Base-by-base conservation (phyloP, 2,113 vertebrate genomes). In the Mystacornis crossleyi region DNA sequence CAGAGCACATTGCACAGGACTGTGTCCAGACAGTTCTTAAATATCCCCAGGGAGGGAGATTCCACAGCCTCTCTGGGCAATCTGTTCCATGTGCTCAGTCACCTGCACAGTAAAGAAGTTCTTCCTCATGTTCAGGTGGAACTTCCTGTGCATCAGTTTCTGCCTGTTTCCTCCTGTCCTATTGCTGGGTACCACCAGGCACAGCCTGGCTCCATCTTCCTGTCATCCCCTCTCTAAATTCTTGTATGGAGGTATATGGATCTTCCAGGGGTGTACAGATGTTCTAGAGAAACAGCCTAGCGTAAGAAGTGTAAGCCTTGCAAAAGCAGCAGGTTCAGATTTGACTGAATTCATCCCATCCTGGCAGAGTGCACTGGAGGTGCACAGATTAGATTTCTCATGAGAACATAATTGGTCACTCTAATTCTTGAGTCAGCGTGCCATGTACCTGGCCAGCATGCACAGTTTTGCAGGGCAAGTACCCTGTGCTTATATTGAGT, bases 1-100 rank as follows among this genome's bases (percentile, higher is more conserved):
- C 10, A 61, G 61, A 67, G 19, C n/a, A 53, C 20, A 18, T 14
- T 1, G 69, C 29, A 40, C n/a, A 31, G 24, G 40, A 31, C 23
- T 61, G 34, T 40, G 21, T 34, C 40, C 54, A 31, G 54, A 26
- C 7, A 4, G 25, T 48, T 72, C 62, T 28, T 33, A 47, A 54
- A 17, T 61, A 48, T 47, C 20, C 6, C 8, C 40, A 28, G 47
- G 1, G 31, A 62, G 2, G 9, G 40, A 48, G 25, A 40, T 17
- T 36, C 25, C 47, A 69, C 70, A 61, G 1, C 31, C 8, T 31
- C n/a, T 54, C 24, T 48, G 48, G 29, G 8, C 8, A 26, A 19
- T 34, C 14, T 61, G 9, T 61, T 26, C 40, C 24, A 2, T 1
- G n/a, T 19, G 47, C 62, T 45, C 1, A 0, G 25, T 47, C 9